phyloP scores from a whole-genome alignment of 2,797 vertebrate species.

The Eulemur coronatus region DNA sequence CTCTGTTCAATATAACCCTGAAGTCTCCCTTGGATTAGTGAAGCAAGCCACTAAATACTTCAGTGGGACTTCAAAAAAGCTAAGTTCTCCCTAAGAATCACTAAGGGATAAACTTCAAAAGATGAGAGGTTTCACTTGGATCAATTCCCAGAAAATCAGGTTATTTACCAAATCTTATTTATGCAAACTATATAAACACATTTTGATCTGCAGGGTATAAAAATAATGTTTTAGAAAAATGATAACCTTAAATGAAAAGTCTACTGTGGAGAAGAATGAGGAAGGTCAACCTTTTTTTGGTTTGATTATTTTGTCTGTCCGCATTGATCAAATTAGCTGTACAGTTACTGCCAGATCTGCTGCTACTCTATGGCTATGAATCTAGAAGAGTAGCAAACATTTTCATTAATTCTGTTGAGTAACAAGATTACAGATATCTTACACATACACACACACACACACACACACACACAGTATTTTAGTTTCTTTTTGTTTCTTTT shows the following conservation, averaged over 20 bases:
- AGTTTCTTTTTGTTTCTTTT: neutral
- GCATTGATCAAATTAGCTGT: neutral
- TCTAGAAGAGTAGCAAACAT: neutral
- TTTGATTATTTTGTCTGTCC: constrained; percentile 10
- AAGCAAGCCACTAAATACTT: constrained; percentile 60
- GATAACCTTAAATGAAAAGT: constrained; percentile 43
- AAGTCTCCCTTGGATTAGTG: constrained; percentile 50
- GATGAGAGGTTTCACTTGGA: constrained; percentile 62
- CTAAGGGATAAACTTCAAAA: constrained; percentile 64
- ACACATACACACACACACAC: neutral
- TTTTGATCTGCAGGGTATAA: constrained; percentile 40
- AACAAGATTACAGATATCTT: neutral
- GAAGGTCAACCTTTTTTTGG: neutral
- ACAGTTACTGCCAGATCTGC: neutral
- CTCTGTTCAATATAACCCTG: constrained; percentile 30
- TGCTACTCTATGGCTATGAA: neutral
- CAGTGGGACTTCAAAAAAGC: constrained; percentile 47
- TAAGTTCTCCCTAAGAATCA: constrained; percentile 45
- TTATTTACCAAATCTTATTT: constrained; percentile 70
- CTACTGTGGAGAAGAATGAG: neutral
- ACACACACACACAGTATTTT: neutral
- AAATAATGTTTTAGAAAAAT: constrained; percentile 60
- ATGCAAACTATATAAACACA: constrained; percentile 61
- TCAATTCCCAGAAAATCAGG: constrained; percentile 69
- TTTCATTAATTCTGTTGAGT: neutral